Base-by-base conservation (phyloP, 2,888 invertebrate genomes). In the Leucophenga maculata region DNA sequence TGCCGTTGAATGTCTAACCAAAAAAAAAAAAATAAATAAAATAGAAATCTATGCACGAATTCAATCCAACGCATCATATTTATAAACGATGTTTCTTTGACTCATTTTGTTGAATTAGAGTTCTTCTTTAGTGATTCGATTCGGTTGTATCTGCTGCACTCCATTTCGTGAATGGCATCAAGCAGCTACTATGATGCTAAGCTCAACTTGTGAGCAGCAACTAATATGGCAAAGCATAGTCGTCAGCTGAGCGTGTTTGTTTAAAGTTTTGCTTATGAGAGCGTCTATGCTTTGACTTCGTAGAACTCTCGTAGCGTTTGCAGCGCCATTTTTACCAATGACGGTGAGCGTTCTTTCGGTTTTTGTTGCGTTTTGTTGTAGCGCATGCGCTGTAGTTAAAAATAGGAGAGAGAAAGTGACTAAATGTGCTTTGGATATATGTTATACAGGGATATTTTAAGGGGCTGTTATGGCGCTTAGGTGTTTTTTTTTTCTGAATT, bases 301-400 rank as follows among this genome's bases (percentile, higher is more conserved):
- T 46, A n/a, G 2, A 4, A 4, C 46, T 46, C n/a, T 4, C 46
- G 14, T 8, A 46, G 6, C 6, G 46, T n/a, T 14, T 46, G 65
- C 50, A 65, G 70, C 68, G 70, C 67, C 70, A 68, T 9, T 68
- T 67, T 68, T 57, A 9, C 64, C 55, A 26, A 2, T 11, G 3
- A 22, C 31, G 65, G 50, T 22, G 50, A n/a, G 50, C 26, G 18
- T 11, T 16, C 18, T 54, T 54, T 54, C 16, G 3, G 9, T 54
- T 8, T 3, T 4, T 26, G 6, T 20, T 54, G 20, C 18, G 54
- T 46, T 46, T n/a, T 14, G 13, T 46, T 16, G 54, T 11, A 13
- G 54, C 54, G 20, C 20, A 20, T 54, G 54, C 54, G 54, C 20
- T 3, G 16, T 18, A n/a, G n/a, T n/a, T n/a, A n/a, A n/a, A n/a